These are phyloP conservation scores for Caranx melampygus DNA, from an alignment of 2,113 vertebrate species.

Conservation along the genomic window DNA sequence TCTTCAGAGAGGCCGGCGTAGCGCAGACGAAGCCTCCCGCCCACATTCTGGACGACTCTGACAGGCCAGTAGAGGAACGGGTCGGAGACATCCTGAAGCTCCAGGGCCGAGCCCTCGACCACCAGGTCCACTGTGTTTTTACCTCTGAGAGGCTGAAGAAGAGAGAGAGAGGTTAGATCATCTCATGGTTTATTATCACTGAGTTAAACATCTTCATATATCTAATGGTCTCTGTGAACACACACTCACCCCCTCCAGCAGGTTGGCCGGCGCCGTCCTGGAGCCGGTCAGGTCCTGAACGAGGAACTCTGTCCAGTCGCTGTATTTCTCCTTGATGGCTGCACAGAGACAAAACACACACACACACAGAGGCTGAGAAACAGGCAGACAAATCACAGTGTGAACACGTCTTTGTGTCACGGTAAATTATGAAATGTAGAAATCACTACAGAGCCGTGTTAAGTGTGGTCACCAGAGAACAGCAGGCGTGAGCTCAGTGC, in stretches of 20 bases:
- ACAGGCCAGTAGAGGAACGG: slow-evolving; percentile 95
- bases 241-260: slow-evolving; percentile 94
- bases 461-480: slow-evolving; percentile 7
- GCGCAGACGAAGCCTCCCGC: slow-evolving; percentile 94
- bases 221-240: background rate
- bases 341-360: slow-evolving; percentile 17
- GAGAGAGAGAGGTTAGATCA: background rate
- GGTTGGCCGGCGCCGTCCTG: slow-evolving; percentile 92
- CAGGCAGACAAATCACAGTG: background rate
- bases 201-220: no score
- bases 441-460: background rate
- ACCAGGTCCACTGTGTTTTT: slow-evolving; percentile 98
- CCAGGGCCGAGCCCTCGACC: slow-evolving; percentile 90
- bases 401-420: background rate
- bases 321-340: slow-evolving; percentile 95
- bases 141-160: slow-evolving; percentile 91
- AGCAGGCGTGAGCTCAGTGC: slow-evolving; percentile 31
- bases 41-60: slow-evolving; percentile 91
- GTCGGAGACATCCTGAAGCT: slow-evolving; percentile 90
- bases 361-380: background rate
- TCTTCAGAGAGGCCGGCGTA: slow-evolving; percentile 91
- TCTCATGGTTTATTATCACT: no score
- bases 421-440: slow-evolving; percentile 28
- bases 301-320: slow-evolving; percentile 96
- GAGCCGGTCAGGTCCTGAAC: slow-evolving; percentile 94